phyloP scores from a whole-genome alignment of 2,888 invertebrate species.

The Lithophane leautieri region DNA sequence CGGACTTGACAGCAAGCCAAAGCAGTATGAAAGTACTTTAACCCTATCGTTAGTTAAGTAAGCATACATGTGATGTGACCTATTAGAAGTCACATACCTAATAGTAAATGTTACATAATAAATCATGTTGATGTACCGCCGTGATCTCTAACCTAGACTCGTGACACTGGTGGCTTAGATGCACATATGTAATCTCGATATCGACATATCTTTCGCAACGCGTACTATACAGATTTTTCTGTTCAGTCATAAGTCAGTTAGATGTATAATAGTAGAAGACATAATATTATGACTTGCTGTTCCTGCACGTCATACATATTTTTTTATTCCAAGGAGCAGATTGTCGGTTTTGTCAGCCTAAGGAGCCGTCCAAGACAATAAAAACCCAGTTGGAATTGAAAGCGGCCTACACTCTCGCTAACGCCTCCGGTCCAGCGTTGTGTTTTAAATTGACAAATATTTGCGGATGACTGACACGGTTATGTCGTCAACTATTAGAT shows the following conservation, averaged over 20 bases:
- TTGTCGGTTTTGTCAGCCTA: background rate
- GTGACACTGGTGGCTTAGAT: conserved; percentile 21
- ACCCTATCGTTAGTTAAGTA: background rate
- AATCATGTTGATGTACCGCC: conserved; percentile 33
- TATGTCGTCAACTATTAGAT: background rate
- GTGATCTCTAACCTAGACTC: conserved; percentile 42
- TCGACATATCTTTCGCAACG: background rate
- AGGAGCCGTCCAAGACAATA: background rate
- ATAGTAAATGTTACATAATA: conserved; percentile 34
- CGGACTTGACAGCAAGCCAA: background rate
- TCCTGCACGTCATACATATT: background rate
- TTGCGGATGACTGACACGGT: background rate
- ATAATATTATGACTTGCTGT: background rate
- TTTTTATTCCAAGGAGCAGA: background rate
- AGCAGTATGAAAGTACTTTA: background rate
- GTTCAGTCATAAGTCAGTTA: background rate
- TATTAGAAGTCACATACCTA: conserved; percentile 1
- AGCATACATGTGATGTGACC: conserved; percentile 6
- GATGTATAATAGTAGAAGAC: background rate
- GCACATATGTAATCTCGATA: conserved; percentile 1
- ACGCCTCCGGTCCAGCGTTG: background rate
- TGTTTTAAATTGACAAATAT: background rate
- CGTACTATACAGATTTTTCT: background rate
- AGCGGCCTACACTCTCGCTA: background rate
- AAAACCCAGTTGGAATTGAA: background rate